Evolutionary conservation across 2,888 invertebrate species (phyloP).

Genomic region (Melanargia galathea): DNA sequence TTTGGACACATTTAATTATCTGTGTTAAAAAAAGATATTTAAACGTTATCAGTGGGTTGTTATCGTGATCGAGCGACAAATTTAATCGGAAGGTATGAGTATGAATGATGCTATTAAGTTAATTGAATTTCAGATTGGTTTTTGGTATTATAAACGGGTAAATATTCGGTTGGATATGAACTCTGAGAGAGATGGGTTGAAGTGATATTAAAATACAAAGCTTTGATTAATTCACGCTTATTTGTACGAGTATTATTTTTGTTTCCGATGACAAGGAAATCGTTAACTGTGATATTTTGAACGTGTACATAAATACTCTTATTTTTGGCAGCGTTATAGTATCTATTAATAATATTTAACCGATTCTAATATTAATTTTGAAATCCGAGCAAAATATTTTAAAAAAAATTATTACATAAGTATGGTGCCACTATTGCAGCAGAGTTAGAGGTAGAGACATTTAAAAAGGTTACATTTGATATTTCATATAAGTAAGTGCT

Average conservation of each 20-base stretch:
- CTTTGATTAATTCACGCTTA: background rate
- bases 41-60: conserved; percentile 26
- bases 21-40: conserved; percentile 10
- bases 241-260: background rate
- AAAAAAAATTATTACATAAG: too few relatives aligned
- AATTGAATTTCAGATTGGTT: conserved; percentile 26
- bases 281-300: background rate
- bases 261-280: background rate
- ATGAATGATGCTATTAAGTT: conserved; percentile 27
- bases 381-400: background rate
- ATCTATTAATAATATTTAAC: background rate
- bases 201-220: background rate
- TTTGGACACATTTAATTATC: background rate
- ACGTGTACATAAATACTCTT: conserved; percentile 2
- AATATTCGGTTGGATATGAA: background rate
- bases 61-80: conserved; percentile 23
- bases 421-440: too few relatives aligned
- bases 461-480: background rate
- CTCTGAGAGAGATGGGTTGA: background rate
- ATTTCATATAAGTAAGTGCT: background rate
- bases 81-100: conserved; percentile 34
- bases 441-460: too few relatives aligned
- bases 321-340: background rate
- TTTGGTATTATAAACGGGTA: conserved; percentile 14
- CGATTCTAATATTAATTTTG: conserved; percentile 1